Conservation (phyloP, 2,113 vertebrate species). For the Hypocryptadius cinnamomeus region DNA sequence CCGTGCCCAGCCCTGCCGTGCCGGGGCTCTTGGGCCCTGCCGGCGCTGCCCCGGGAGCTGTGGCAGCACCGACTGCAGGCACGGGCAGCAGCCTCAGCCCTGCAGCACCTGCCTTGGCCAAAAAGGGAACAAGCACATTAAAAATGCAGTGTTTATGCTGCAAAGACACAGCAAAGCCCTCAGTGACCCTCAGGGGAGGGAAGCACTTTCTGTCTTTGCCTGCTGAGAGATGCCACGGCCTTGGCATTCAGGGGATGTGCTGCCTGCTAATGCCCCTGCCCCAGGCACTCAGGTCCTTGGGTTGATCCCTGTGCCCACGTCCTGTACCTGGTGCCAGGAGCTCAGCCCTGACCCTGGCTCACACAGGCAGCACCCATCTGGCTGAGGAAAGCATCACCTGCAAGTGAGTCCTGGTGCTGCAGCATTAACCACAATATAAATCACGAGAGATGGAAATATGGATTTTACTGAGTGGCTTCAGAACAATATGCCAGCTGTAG, state of each 20-base stretch:
- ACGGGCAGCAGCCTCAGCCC: background rate
- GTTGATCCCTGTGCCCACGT: slow-evolving; percentile 21
- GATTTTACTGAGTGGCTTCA: slow-evolving; percentile 38
- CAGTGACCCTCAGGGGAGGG: background rate
- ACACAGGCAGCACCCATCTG: background rate
- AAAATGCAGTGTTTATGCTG: background rate
- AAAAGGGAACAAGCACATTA: background rate
- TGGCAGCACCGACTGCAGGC: too few species aligned
- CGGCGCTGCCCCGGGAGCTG: background rate
- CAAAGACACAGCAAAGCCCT: background rate
- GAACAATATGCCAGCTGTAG: slow-evolving; percentile 42
- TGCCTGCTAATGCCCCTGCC: background rate
- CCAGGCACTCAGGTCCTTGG: background rate
- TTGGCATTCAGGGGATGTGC: slow-evolving; percentile 55
- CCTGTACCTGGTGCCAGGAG: background rate
- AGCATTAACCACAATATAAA: background rate
- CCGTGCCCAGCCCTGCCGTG: background rate
- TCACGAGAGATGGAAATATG: slow-evolving; percentile 28
- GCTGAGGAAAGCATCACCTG: background rate
- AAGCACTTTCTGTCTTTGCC: background rate
- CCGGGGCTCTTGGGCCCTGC: background rate
- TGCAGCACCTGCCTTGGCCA: background rate
- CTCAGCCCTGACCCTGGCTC: background rate
- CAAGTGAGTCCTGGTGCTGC: background rate
- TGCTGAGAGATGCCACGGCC: slow-evolving; percentile 1